A percentile compares a stretch with the other conserved stretches of the same genome.
Evolutionary conservation across 2,888 invertebrate species (phyloP).

Genomic region (Tinea trinotella): DNA sequence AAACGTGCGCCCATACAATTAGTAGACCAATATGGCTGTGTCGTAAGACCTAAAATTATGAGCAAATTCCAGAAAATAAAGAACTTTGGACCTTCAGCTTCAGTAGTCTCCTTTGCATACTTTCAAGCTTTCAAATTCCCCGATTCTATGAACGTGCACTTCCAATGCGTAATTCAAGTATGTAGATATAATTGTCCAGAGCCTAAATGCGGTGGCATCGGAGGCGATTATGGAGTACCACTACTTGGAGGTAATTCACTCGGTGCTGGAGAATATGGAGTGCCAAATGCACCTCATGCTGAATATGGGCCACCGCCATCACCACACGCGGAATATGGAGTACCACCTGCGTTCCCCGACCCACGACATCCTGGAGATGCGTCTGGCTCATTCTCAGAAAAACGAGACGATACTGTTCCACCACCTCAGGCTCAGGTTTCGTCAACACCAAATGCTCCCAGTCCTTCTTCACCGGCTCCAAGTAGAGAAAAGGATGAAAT

Average conservation of each 20-base stretch:
- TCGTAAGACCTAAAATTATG: slow-evolving; percentile 95
- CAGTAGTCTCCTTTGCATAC: slow-evolving; percentile 94
- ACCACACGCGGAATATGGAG: slow-evolving; percentile 77
- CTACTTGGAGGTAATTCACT: slow-evolving; percentile 74
- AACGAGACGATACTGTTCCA: slow-evolving; percentile 84
- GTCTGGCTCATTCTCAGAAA: slow-evolving; percentile 86
- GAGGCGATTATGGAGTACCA: slow-evolving; percentile 79
- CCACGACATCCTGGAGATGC: slow-evolving; percentile 91
- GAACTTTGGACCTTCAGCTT: slow-evolving; percentile 95
- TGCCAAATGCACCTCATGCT: slow-evolving; percentile 63
- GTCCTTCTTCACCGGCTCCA: slow-evolving; percentile 68
- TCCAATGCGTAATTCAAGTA: slow-evolving; percentile 96
- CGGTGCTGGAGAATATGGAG: slow-evolving; percentile 76
- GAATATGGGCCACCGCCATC: slow-evolving; percentile 82
- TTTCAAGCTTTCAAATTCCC: slow-evolving; percentile 98
- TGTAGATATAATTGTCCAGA: slow-evolving; percentile 95
- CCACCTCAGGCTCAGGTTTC: slow-evolving; percentile 87
- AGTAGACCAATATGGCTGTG: slow-evolving; percentile 94
- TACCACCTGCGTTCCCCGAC: slow-evolving; percentile 88
- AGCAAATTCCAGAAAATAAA: slow-evolving; percentile 96
- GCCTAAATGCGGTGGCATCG: slow-evolving; percentile 84
- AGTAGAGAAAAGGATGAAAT: slow-evolving; percentile 75
- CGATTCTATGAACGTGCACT: slow-evolving; percentile 97
- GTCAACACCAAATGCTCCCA: slow-evolving; percentile 77
- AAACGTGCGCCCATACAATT: slow-evolving; percentile 93